These are phyloP conservation scores for Drusus annulatus DNA, from an alignment of 1,140 invertebrate species.

Conservation along the genomic window DNA sequence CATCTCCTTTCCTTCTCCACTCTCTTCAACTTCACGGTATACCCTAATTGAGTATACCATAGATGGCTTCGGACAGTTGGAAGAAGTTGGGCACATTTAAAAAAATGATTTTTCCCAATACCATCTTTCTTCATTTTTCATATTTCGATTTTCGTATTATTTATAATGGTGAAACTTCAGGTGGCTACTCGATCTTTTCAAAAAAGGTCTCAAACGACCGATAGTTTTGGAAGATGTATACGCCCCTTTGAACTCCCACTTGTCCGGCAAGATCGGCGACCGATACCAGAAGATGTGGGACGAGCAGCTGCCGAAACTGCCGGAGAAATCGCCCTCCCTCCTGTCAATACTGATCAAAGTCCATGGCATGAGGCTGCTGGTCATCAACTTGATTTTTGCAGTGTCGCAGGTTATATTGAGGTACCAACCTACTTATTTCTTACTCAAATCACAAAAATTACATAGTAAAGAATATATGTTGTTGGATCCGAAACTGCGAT, in stretches of 20 bases:
- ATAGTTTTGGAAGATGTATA: slow-evolving; percentile 53
- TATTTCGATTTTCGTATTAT: no score
- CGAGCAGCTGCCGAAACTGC: slow-evolving; percentile 60
- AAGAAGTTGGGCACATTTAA: no score
- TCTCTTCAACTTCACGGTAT: no score
- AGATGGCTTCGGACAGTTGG: no score
- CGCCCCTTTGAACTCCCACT: slow-evolving; percentile 36
- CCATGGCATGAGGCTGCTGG: slow-evolving; percentile 61
- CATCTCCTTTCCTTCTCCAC: no score
- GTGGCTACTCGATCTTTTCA: slow-evolving; percentile 54
- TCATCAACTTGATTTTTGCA: slow-evolving; percentile 42
- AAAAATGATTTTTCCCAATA: no score
- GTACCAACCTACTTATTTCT: neutral
- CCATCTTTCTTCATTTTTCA: no score
- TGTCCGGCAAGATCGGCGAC: slow-evolving; percentile 27
- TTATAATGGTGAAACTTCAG: no score
- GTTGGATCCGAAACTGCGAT: no score
- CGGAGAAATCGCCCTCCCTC: slow-evolving; percentile 62
- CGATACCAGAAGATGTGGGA: slow-evolving; percentile 46
- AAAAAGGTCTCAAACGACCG: slow-evolving; percentile 43
- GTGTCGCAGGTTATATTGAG: slow-evolving; percentile 34
- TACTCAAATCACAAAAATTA: no score
- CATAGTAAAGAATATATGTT: no score
- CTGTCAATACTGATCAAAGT: slow-evolving; percentile 61
- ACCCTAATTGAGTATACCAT: no score